Evolutionary conservation across 2,797 vertebrate genomes (phyloP).

Genomic region (Spinibarbus caldwelli): DNA sequence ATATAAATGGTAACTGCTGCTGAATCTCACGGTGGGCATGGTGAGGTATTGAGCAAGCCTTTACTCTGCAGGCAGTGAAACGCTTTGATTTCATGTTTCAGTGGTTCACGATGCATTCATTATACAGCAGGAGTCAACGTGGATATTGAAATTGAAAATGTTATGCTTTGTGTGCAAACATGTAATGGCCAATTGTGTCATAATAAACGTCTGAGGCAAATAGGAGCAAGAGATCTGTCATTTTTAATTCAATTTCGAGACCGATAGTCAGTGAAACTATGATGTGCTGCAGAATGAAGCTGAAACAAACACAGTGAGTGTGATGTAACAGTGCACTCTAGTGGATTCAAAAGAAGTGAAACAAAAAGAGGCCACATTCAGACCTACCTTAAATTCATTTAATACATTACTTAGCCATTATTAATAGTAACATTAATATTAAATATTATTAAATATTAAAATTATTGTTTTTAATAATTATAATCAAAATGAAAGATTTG

Average conservation of each 20-base stretch:
- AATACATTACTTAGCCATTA: neutral
- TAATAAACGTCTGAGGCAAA: constrained; percentile 25
- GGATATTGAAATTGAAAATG: constrained; percentile 26
- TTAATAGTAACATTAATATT: neutral
- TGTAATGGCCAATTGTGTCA: constrained; percentile 27
- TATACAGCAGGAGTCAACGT: constrained; percentile 26
- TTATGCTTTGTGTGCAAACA: constrained; percentile 39
- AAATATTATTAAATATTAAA: neutral
- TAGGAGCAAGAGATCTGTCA: neutral
- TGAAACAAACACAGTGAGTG: neutral
- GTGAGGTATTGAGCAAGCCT: constrained; percentile 30
- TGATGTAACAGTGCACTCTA: constrained; percentile 41
- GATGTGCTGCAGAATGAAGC: neutral
- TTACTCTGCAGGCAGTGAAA: constrained; percentile 29
- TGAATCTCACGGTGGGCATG: constrained; percentile 24
- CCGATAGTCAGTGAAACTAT: too few species aligned
- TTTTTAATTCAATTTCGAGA: neutral
- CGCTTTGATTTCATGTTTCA: constrained; percentile 55
- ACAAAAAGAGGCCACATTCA: neutral
- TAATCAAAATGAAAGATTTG: neutral
- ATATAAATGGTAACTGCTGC: constrained; percentile 29
- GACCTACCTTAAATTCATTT: neutral
- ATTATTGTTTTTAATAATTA: neutral
- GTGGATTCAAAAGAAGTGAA: neutral
- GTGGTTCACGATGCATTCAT: constrained; percentile 37